A percentile compares a stretch with the other conserved stretches of the same genome.
These are phyloP conservation scores for Ophthalmolycus amberensis DNA, from an alignment of 2,113 vertebrate genomes.

Conservation along the genomic window DNA sequence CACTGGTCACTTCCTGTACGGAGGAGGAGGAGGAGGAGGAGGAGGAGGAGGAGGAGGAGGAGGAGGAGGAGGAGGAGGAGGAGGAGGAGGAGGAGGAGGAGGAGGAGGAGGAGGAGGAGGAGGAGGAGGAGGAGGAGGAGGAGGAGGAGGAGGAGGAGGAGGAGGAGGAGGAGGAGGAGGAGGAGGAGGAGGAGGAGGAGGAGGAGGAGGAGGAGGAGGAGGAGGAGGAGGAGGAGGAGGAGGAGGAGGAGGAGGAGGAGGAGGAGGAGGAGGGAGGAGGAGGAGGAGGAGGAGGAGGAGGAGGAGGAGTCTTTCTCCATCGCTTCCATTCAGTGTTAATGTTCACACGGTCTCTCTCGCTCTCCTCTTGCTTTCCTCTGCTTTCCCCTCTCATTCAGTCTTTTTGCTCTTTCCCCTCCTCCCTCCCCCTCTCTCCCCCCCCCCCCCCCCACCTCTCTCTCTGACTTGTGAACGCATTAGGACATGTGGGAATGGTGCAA, in stretches of 20 bases:
- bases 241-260: conserved; percentile 16
- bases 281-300: background rate
- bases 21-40: conserved; percentile 21
- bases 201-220: conserved; percentile 40
- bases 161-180: conserved; percentile 22
- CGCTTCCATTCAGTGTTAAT: conserved; percentile 78
- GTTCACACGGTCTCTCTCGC: conserved; percentile 71
- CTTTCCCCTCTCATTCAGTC: no score
- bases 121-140: conserved; percentile 30
- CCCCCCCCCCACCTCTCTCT: conserved; percentile 28
- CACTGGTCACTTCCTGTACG: conserved; percentile 60
- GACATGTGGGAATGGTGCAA: conserved; percentile 81
- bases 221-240: conserved; percentile 4
- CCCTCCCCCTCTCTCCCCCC: background rate
- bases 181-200: conserved; percentile 13
- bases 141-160: no score
- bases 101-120: conserved; percentile 23
- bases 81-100: conserved; percentile 10
- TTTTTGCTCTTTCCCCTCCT: no score
- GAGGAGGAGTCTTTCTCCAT: conserved; percentile 63
- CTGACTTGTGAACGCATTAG: conserved; percentile 74
- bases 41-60: conserved; percentile 22
- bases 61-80: no score
- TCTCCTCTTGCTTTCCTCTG: background rate
- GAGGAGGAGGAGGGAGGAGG: conserved; percentile 34